Percentiles rank a stretch among this genome's conserved stretches.
Evolutionary conservation across 2,113 vertebrate genomes (phyloP).

Genomic region (Halichoerus grypus): DNA sequence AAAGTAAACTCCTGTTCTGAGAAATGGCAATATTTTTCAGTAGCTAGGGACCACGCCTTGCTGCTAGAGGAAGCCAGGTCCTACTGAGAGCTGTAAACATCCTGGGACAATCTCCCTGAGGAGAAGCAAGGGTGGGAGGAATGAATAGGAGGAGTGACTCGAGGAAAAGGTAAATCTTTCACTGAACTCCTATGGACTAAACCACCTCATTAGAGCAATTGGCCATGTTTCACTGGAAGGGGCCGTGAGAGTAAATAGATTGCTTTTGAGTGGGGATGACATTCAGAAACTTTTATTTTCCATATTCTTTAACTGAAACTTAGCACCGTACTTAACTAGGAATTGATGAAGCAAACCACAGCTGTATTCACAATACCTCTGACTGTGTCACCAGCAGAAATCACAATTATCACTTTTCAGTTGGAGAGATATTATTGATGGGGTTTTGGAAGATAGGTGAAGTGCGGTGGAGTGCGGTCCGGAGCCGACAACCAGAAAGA

Average conservation of each 20-base stretch:
- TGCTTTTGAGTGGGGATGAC: neutral
- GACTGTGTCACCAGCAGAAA: neutral
- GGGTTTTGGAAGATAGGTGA: too few relatives aligned
- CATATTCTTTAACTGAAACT: neutral
- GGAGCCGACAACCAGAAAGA: too few relatives aligned
- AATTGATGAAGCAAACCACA: neutral
- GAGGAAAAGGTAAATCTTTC: neutral
- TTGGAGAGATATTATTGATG: neutral
- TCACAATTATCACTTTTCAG: neutral
- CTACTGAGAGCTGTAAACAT: neutral
- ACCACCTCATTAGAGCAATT: accelerated
- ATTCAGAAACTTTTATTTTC: neutral
- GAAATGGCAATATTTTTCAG: neutral
- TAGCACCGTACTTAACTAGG: neutral
- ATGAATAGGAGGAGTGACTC: neutral
- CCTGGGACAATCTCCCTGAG: neutral
- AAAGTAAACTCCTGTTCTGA: neutral
- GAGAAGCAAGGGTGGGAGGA: neutral
- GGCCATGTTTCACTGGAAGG: neutral
- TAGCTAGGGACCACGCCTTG: neutral
- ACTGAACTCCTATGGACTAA: neutral
- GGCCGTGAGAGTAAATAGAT: neutral
- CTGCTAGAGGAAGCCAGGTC: neutral
- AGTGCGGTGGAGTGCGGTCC: too few relatives aligned
- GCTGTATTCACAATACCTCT: neutral